phyloP scores from a whole-genome alignment of 2,888 invertebrate species.

The Eilema depressum region DNA sequence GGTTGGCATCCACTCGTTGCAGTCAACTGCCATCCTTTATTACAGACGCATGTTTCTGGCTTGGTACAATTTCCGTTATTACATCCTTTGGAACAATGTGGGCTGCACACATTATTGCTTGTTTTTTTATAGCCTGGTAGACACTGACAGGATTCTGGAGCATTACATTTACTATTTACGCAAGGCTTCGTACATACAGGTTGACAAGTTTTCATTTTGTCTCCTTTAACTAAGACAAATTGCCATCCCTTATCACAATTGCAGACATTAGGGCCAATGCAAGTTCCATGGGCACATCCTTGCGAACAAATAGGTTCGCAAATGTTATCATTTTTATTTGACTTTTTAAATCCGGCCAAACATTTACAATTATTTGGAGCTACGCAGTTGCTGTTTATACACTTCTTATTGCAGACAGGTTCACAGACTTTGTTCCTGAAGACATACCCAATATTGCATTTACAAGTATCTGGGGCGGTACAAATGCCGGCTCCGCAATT shows the following conservation, averaged over 20 bases:
- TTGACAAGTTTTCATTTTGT: slow-evolving; percentile 18
- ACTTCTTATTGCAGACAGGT: slow-evolving; percentile 25
- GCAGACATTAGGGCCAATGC: slow-evolving; percentile 23
- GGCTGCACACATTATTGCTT: slow-evolving; percentile 12
- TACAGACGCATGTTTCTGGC: slow-evolving; percentile 22
- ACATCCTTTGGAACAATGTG: slow-evolving; percentile 23
- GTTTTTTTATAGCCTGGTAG: slow-evolving; percentile 11
- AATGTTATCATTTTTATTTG: neutral
- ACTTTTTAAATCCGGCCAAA: slow-evolving; percentile 12
- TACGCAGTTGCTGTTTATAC: slow-evolving; percentile 23
- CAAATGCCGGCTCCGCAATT: slow-evolving; percentile 15
- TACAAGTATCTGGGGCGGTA: slow-evolving; percentile 12
- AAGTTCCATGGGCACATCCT: slow-evolving; percentile 22
- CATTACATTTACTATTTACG: slow-evolving; percentile 20
- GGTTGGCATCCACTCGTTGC: slow-evolving; percentile 23
- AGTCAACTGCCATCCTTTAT: slow-evolving; percentile 10
- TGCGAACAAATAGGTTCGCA: slow-evolving; percentile 22
- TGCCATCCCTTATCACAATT: slow-evolving; percentile 26
- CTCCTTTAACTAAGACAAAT: neutral
- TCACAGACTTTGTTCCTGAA: slow-evolving; percentile 7
- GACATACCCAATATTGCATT: slow-evolving; percentile 8
- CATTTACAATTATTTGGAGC: slow-evolving; percentile 29
- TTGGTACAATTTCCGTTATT: slow-evolving; percentile 15
- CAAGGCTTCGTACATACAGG: slow-evolving; percentile 29
- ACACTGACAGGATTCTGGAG: slow-evolving; percentile 27